These are phyloP conservation scores for Bolinopsis microptera DNA, from an alignment of 37 sponge, comb jelly and placozoan genomes.

Conservation along the genomic window DNA sequence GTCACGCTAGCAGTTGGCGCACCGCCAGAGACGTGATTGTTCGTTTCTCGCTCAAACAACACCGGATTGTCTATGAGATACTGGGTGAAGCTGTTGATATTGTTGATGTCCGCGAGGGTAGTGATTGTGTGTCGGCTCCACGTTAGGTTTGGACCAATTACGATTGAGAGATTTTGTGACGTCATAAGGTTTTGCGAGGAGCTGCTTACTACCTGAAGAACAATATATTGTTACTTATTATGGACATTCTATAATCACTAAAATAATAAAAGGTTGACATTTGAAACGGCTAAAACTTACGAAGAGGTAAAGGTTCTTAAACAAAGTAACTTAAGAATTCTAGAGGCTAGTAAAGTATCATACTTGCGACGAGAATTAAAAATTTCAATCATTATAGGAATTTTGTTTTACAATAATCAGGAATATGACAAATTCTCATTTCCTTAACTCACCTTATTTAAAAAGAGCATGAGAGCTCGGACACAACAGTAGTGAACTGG, in stretches of 20 bases:
- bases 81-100: constrained; percentile 10
- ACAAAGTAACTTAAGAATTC: too few relatives aligned
- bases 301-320: too few relatives aligned
- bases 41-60: background rate
- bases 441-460: constrained; percentile 46
- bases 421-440: too few relatives aligned
- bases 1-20: background rate
- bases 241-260: too few relatives aligned
- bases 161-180: constrained; percentile 21
- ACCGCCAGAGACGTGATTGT: background rate
- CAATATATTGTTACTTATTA: too few relatives aligned
- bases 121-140: constrained; percentile 24
- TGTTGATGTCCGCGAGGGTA: constrained; percentile 29
- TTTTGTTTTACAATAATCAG: too few relatives aligned
- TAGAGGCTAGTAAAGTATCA: too few relatives aligned
- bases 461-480: background rate
- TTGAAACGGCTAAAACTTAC: too few relatives aligned
- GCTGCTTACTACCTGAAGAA: background rate
- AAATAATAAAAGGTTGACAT: too few relatives aligned
- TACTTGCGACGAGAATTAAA: too few relatives aligned
- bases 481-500: background rate
- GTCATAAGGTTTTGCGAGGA: background rate
- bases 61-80: background rate
- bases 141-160: constrained; percentile 39
- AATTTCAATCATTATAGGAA: too few relatives aligned